These are phyloP conservation scores for Abramis brama DNA, from an alignment of 2,113 vertebrate species.

Conservation along the genomic window DNA sequence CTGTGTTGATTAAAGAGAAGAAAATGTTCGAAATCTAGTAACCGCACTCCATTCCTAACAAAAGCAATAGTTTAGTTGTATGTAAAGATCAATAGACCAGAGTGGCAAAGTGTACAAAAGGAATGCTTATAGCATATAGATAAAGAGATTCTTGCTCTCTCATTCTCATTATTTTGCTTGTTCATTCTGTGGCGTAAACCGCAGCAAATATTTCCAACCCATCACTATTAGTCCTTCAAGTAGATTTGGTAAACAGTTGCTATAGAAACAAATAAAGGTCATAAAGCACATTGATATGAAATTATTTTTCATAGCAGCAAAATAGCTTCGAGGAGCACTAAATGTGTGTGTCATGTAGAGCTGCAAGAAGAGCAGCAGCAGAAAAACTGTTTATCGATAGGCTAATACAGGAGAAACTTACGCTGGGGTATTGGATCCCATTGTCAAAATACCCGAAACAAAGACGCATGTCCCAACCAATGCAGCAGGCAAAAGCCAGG, in stretches of 20 bases:
- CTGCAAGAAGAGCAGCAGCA: not conserved
- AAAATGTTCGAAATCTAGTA: not conserved
- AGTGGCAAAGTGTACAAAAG: constrained; percentile 44
- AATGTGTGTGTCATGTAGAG: not conserved
- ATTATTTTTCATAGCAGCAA: not conserved
- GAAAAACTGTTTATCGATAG: not conserved
- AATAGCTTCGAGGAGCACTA: constrained; percentile 21
- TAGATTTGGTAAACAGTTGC: constrained; percentile 40
- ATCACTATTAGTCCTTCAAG: constrained; percentile 5
- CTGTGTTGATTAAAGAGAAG: not conserved
- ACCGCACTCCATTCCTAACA: too few species aligned
- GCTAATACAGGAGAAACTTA: constrained; percentile 63
- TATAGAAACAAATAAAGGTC: constrained; percentile 48
- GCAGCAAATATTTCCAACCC: constrained; percentile 14
- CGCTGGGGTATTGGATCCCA: constrained; percentile 77
- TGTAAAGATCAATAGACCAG: constrained; percentile 56
- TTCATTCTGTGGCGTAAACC: constrained; percentile 10
- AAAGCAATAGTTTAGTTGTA: constrained; percentile 38
- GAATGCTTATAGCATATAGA: constrained; percentile 7
- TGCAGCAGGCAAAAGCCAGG: constrained; percentile 80
- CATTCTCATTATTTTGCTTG: not conserved
- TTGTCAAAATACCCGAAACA: constrained; percentile 75
- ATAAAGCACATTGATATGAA: constrained; percentile 7
- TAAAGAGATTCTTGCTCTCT: not conserved
- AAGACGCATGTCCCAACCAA: constrained; percentile 80